These are phyloP conservation scores for Acrossocheilus fasciatus DNA, from an alignment of 2,797 vertebrate genomes.

Conservation along the genomic window DNA sequence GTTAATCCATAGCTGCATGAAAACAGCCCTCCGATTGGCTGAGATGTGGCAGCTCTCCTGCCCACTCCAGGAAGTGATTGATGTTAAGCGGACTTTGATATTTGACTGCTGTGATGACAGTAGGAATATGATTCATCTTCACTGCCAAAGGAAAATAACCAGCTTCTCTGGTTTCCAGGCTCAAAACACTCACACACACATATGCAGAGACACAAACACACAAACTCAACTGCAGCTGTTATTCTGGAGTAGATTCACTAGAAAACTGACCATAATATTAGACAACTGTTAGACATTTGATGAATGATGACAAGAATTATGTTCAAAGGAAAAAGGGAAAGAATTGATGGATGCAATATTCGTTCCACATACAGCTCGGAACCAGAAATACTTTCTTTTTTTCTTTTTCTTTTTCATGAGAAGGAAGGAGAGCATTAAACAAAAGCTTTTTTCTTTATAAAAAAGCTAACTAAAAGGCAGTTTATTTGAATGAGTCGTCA, in stretches of 20 bases:
- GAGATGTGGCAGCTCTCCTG: constrained; percentile 35
- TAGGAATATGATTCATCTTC: constrained; percentile 49
- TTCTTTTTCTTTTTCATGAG: background rate
- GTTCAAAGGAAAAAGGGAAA: constrained; percentile 8
- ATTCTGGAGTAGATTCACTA: background rate
- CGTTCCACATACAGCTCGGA: background rate
- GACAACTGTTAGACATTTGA: constrained; percentile 24
- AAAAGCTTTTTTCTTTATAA: background rate
- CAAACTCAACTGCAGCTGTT: background rate
- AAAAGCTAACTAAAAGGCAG: constrained; percentile 50
- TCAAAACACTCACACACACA: constrained; percentile 31
- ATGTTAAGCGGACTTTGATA: constrained; percentile 47
- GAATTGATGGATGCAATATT: constrained; percentile 60
- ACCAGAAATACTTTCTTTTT: background rate
- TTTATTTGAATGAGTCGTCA: constrained; percentile 64
- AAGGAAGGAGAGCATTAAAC: constrained; percentile 49
- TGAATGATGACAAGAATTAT: constrained; percentile 27
- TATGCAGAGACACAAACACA: background rate
- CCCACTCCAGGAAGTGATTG: constrained; percentile 44
- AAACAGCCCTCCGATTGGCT: constrained; percentile 30
- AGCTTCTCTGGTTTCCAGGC: constrained; percentile 17
- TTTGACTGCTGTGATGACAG: constrained; percentile 54
- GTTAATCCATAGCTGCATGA: constrained; percentile 51
- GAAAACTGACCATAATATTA: constrained; percentile 35
- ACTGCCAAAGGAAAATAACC: constrained; percentile 25